phyloP scores from a whole-genome alignment of 2,113 vertebrate genomes.

The Stigmatopora argus region DNA sequence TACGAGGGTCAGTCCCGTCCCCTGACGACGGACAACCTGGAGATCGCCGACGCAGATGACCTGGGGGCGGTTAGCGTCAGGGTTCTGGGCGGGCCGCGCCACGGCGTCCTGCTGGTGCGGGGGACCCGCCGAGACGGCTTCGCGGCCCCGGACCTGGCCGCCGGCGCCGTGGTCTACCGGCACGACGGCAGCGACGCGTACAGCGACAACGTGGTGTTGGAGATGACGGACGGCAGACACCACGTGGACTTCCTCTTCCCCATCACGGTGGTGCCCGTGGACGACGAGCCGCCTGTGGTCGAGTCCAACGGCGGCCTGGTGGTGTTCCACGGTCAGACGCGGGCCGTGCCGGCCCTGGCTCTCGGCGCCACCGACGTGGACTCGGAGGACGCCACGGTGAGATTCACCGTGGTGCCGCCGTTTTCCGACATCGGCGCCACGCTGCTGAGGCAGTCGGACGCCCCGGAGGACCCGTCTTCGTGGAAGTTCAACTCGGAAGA shows the following conservation, averaged over 20 bases:
- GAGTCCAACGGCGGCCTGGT: constrained; percentile 86
- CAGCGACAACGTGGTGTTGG: constrained; percentile 88
- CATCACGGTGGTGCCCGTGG: constrained; percentile 85
- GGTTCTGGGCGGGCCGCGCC: constrained; percentile 83
- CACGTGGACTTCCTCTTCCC: constrained; percentile 91
- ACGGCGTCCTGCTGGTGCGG: constrained; percentile 78
- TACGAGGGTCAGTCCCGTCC: constrained; percentile 91
- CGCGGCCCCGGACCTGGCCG: constrained; percentile 75
- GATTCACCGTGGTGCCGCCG: constrained; percentile 76
- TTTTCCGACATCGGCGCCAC: constrained; percentile 72
- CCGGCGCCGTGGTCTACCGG: constrained; percentile 81
- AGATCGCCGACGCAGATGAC: constrained; percentile 89
- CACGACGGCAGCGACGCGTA: constrained; percentile 86
- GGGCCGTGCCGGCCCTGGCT: constrained; percentile 71
- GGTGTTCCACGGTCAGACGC: constrained; percentile 83
- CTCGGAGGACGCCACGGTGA: constrained; percentile 84
- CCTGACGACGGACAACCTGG: constrained; percentile 77
- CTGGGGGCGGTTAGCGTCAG: constrained; percentile 75
- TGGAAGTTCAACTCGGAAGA: constrained; percentile 78
- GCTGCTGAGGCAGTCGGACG: constrained; percentile 80
- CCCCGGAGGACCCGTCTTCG: constrained; percentile 75
- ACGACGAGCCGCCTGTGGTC: constrained; percentile 87
- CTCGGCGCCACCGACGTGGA: constrained; percentile 90
- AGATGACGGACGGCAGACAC: constrained; percentile 85
- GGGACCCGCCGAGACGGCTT: constrained; percentile 77